Evolutionary conservation across 2,113 vertebrate genomes (phyloP), one percentile per base, ranked within the genome.

Genomic region (Agelaius phoeniceus): DNA sequence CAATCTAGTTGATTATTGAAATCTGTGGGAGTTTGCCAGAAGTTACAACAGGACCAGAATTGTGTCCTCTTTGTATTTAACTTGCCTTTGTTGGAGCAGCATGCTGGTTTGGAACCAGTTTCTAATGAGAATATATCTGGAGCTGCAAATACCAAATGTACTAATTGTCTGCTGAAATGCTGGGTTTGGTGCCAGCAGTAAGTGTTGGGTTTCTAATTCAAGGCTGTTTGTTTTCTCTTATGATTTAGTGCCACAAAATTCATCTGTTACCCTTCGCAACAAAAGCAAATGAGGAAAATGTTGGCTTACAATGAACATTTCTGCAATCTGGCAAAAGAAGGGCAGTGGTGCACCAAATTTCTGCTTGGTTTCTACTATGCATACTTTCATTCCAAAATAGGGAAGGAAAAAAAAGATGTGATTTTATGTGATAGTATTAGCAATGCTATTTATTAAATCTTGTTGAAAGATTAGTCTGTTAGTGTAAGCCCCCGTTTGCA

Each of bases 111-210:
- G 86, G 75, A 95, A 94, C 16, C 46, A 49, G 27, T 63, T 92
- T 93, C 61, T 90, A 80, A 87, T 77, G 59, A 93, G 88, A 80
- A 41, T 76, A 3, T 94, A 81, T 94, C 58, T 95, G 91, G 71
- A 91, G 74, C 59, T 84, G 63, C 87, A 94, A 83, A 87, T 58
- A 86, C 91, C 68, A 91, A 77, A 92, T 65, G 83, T 84, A 83
- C 35, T 91, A 82, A 96, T 67, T 93, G 68, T 82, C 82, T 89
- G 90, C 90, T 96, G 90, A 94, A 97, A 86, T 71, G 20, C 86
- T 86, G 87, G 35, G 17, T 96, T 91, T 27, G 4, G 71, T 91
- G 94, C 84, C 88, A 95, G 92, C 69, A 87, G 44, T 71, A 93
- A 80, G 54, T 35, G 4, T 11, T 51, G 21, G 43, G 66, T 71